phyloP scores from a whole-genome alignment of 2,888 invertebrate species.

The Protophormia terraenovae region DNA sequence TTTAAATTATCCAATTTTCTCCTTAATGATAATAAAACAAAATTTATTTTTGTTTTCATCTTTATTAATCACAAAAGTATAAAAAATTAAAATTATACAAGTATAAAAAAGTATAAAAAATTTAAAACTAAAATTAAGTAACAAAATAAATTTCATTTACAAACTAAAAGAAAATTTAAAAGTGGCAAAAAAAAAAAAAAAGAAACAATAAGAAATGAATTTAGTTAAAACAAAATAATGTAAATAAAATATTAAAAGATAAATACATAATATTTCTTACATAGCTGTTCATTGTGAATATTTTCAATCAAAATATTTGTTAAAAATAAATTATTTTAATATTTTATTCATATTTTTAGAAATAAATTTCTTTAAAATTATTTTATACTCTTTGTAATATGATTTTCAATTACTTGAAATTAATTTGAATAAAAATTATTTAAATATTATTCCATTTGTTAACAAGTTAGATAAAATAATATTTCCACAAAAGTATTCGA shows the following conservation, averaged over 20 bases:
- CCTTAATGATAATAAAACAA: not conserved
- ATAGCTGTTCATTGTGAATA: too few relatives aligned
- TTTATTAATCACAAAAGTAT: constrained; percentile 55
- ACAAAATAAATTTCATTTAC: not conserved
- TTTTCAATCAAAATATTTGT: not conserved
- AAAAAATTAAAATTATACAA: constrained; percentile 11
- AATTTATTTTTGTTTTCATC: not conserved
- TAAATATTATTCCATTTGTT: too few relatives aligned
- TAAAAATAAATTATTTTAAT: not conserved
- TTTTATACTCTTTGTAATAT: too few relatives aligned
- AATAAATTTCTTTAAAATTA: too few relatives aligned
- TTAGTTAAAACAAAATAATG: constrained; percentile 4
- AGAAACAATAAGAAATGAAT: not conserved
- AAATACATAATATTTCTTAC: too few relatives aligned
- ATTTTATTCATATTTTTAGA: too few relatives aligned
- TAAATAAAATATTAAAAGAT: not conserved
- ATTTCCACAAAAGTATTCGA: too few relatives aligned
- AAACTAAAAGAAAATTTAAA: not conserved
- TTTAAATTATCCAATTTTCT: not conserved
- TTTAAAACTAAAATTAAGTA: constrained; percentile 1
- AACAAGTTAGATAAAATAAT: too few relatives aligned
- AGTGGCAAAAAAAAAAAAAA: not conserved
- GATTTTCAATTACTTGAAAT: too few relatives aligned
- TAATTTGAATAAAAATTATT: too few relatives aligned
- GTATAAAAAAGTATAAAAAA: not conserved